Evolutionary conservation across 2,888 invertebrate genomes (phyloP).

Genomic region (Pteria penguin): DNA sequence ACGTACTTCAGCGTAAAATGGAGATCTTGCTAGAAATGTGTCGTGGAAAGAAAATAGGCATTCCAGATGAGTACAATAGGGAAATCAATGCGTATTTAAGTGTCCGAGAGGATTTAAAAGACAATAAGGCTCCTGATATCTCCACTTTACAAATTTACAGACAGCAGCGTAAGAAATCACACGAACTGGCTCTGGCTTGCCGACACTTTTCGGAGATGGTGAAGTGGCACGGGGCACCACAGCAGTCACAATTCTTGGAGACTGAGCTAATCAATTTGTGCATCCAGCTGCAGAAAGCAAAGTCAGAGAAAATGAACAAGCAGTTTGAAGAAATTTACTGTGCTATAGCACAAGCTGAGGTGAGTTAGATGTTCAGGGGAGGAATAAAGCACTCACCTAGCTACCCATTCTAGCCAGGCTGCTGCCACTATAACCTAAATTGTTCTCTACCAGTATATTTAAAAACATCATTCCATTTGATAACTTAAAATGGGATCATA

Average conservation of each 20-base stretch:
- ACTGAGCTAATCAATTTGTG: conserved; percentile 30
- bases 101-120: conserved; percentile 27
- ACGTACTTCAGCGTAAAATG: conserved; percentile 39
- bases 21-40: conserved; percentile 34
- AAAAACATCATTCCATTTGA: too few relatives aligned
- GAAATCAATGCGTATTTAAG: conserved; percentile 31
- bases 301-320: conserved; percentile 24
- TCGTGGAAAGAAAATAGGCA: conserved; percentile 25
- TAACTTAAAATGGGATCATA: too few relatives aligned
- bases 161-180: conserved; percentile 41
- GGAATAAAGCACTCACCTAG: too few relatives aligned
- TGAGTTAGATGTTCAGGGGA: too few relatives aligned
- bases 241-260: conserved; percentile 27
- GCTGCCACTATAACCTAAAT: too few relatives aligned
- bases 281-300: conserved; percentile 28
- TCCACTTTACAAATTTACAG: conserved; percentile 38
- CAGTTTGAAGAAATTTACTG: conserved; percentile 44
- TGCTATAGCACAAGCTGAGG: conserved; percentile 44
- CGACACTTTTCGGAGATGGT: conserved; percentile 39
- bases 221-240: conserved; percentile 40
- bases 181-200: conserved; percentile 40
- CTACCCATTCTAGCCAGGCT: too few relatives aligned
- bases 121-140: conserved; percentile 32
- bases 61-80: conserved; percentile 36
- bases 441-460: too few relatives aligned